Percentiles rank a stretch among this genome's conserved stretches.
Conservation (phyloP, 1,140 invertebrate species). For the Hypothenemus hampei region DNA sequence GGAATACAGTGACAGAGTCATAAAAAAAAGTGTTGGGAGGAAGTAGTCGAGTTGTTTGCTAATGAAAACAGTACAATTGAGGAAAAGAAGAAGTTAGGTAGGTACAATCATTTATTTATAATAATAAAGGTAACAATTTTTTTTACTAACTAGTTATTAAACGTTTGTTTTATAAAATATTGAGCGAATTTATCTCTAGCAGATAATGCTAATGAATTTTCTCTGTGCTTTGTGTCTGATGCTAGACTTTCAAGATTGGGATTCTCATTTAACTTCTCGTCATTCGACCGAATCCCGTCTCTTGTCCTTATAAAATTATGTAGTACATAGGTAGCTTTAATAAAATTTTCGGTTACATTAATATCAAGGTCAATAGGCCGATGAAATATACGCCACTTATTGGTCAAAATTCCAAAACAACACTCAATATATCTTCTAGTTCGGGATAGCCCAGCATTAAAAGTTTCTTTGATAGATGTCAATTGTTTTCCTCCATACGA, state of each 20-base stretch:
- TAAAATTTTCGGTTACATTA: slow-evolving; percentile 7
- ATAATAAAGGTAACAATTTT: too few relatives aligned
- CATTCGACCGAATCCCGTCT: slow-evolving; percentile 1
- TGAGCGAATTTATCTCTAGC: neutral
- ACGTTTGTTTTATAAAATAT: too few relatives aligned
- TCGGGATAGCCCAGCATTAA: slow-evolving; percentile 46
- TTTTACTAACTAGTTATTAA: too few relatives aligned
- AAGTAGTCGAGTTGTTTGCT: too few relatives aligned
- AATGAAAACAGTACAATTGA: too few relatives aligned
- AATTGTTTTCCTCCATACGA: slow-evolving; percentile 43
- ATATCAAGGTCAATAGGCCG: slow-evolving; percentile 18
- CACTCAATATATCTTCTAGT: slow-evolving; percentile 47
- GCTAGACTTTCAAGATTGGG: neutral
- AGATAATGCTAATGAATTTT: neutral
- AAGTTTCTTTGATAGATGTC: slow-evolving; percentile 39
- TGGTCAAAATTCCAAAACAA: slow-evolving; percentile 36
- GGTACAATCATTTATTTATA: too few relatives aligned
- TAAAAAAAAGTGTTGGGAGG: too few relatives aligned
- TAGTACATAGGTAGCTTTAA: slow-evolving; percentile 11
- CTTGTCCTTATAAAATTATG: slow-evolving; percentile 6
- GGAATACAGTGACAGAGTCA: too few relatives aligned
- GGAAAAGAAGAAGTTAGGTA: too few relatives aligned
- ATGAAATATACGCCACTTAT: slow-evolving; percentile 38
- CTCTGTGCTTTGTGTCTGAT: neutral
- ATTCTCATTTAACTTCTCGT: neutral